Conservation (phyloP, 2,113 vertebrate species). For the Lepidothrix coronata region DNA sequence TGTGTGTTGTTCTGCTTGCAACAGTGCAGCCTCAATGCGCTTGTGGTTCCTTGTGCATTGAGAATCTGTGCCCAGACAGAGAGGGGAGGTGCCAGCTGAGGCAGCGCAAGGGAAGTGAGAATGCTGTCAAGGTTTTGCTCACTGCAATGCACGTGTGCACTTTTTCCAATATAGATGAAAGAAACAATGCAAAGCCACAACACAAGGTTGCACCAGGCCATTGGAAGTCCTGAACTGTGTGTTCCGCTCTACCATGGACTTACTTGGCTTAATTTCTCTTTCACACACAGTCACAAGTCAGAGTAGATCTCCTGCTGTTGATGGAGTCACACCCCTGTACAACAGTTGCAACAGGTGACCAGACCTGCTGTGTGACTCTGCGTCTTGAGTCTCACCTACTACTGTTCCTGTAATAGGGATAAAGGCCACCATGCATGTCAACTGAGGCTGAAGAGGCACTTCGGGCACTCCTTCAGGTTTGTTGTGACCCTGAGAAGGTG, state of each 20-base stretch:
- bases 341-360: not conserved
- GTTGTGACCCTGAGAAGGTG: not conserved
- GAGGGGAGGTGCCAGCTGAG: not conserved
- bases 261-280: not conserved
- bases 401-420: not conserved
- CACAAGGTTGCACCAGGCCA: not conserved
- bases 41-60: not conserved
- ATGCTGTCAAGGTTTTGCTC: not conserved
- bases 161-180: not conserved
- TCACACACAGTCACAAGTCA: not conserved
- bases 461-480: not conserved
- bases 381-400: not conserved
- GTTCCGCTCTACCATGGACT: not conserved
- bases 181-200: not conserved
- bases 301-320: not conserved
- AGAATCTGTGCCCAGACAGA: not conserved
- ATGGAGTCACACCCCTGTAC: not conserved
- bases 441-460: not conserved
- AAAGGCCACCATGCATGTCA: not conserved
- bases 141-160: not conserved
- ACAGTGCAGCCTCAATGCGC: fast-evolving
- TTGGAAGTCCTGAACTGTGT: not conserved
- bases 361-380: not conserved
- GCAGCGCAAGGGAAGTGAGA: not conserved
- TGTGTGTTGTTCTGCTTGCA: not conserved